Conservation (phyloP, 2,797 vertebrate genomes). For the Gallinago solitaria region DNA sequence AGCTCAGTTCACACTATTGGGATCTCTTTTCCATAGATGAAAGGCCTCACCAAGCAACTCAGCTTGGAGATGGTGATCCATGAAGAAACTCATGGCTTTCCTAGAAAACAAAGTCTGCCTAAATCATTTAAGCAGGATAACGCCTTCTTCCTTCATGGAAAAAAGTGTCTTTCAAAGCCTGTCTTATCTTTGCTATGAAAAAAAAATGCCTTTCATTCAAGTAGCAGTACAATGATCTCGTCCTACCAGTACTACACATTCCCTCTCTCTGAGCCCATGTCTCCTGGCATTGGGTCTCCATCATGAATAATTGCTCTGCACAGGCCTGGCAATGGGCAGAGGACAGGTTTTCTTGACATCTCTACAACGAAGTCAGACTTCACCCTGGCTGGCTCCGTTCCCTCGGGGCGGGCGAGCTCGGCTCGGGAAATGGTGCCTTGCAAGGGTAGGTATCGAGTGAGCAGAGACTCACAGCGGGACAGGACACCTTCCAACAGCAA, state of each 20-base stretch:
- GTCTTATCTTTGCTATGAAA: constrained; percentile 31
- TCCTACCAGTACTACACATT: constrained; percentile 39
- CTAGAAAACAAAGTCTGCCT: constrained; percentile 54
- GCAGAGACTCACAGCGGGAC: rapidly evolving
- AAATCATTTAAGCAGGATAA: constrained; percentile 42
- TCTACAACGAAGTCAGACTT: not conserved
- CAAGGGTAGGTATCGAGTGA: rapidly evolving
- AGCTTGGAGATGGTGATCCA: not conserved
- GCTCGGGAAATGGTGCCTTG: rapidly evolving
- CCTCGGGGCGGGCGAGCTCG: not conserved
- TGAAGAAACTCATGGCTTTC: constrained; percentile 4
- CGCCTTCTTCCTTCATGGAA: constrained; percentile 4
- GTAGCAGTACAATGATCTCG: constrained; percentile 24
- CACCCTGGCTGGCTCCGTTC: rapidly evolving
- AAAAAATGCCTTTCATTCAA: not conserved
- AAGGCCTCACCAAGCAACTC: constrained; percentile 10
- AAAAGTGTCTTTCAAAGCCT: constrained; percentile 29
- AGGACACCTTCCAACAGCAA: rapidly evolving
- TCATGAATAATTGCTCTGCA: constrained; percentile 38
- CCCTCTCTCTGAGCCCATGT: constrained; percentile 4
- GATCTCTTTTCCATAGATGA: not conserved
- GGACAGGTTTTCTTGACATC: constrained; percentile 18
- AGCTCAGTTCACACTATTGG: not conserved
- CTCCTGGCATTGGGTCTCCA: constrained; percentile 44
- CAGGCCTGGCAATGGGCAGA: constrained; percentile 24